Evolutionary conservation across 2,797 vertebrate species (phyloP), one percentile per base, ranked within the genome.

Genomic region (Malacoctenus gilli): DNA sequence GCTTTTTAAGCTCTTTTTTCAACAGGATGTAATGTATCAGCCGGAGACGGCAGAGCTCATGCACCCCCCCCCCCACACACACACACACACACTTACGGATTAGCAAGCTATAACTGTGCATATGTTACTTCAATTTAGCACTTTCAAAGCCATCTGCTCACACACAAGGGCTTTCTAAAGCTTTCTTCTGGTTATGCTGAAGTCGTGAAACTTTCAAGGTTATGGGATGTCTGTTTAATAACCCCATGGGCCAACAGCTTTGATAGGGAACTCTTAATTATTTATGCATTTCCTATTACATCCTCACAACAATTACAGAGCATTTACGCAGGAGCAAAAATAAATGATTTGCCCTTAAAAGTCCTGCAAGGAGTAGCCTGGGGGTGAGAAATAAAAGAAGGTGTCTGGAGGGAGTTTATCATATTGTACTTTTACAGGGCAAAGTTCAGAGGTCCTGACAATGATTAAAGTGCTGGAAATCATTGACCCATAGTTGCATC

Each of bases 391-490:
- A 54, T 30, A 47, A 32, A 55, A 73, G 51, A 51, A 50, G 28
- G 1, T 8, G 30, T 25, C 12, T 0, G 16, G 5, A 20, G 4
- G 7, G 11, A 28, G 46, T 20, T 46, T 34, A 15, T 9, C 37
- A 30, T n/a, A n/a, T 1, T 13, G 25, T 1, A 13, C 5, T 30
- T 60, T 41, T 20, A 67, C 25, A 48, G 87, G 68, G 22, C 88
- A 86, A 89, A 85, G 89, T 76, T 80, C 88, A 87, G 5, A 35
- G 13, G 41, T 64, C 30, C 63, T 50, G 74, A 61, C 72, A 84
- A 85, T 85, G 75, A 87, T 83, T 84, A 68, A 53, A 71, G 31
- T 22, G 1, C n/a, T 34, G 47, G 39, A 21, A 30, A 66, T 6
- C 51, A 30, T 8, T 8, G 31, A 15, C 31, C 6, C n/a, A n/a